Base-by-base conservation (phyloP, 2,113 vertebrate species). In the Dasyornis broadbenti region DNA sequence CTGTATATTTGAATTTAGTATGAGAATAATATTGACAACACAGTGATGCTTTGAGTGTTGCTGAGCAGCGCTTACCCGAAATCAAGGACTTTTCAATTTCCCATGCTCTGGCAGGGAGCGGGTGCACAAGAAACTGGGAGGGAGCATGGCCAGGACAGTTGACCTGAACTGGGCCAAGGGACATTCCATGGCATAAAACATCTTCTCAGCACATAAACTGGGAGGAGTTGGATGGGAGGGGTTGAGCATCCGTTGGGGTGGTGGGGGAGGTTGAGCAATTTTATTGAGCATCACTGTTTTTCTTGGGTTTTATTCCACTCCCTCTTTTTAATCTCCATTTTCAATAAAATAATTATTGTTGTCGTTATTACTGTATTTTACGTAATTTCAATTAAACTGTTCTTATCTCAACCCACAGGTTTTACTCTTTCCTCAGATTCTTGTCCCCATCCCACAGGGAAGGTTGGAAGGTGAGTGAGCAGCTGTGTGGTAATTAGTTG, bases 221-320 rank as follows among this genome's bases (percentile, higher is more conserved):
- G 5, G 19, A 54, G 16, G 31, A 54, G 40, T 39, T 54, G 45
- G 35, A 11, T 37, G n/a, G 47, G 45, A 68, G 14, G 16, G 15
- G n/a, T 47, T 54, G n/a, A n/a, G 30, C 54, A 19, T 23, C 0
- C 0, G 12, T 19, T 0, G 1, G 45, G 45, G 15, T 68, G 9
- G 22, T 11, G 12, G 40, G 13, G 20, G 12, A 52, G 14, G 44
- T 12, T 28, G 63, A 77, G 47, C 26, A 35, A 2, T 42, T 63
- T 15, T 69, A 23, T 49, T 76, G 21, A 69, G 47, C 47, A 37
- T 49, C 6, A 2, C 35, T 54, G 40, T 42, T 77, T 63, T 77
- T 42, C 71, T 49, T 69, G 18, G 26, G 35, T 35, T 70, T 63
- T 83, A 49, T 56, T 83, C 63, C 35, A 35, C 63, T 27, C 12